Conservation (phyloP, 1,140 invertebrate genomes). For the Aleiodes sp. region DNA sequence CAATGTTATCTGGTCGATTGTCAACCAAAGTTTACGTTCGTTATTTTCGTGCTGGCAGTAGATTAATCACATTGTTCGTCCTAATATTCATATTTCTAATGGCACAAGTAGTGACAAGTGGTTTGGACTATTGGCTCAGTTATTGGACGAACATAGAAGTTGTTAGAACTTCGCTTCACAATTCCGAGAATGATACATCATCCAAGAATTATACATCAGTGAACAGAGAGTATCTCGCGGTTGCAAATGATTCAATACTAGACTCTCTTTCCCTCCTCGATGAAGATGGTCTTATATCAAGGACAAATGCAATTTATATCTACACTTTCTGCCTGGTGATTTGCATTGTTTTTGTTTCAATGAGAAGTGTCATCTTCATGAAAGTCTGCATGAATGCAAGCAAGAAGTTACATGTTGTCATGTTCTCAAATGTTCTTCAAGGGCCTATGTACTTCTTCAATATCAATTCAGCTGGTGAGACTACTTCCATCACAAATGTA, state of each 20-base stretch:
- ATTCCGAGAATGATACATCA: too few relatives aligned
- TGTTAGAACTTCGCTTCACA: constrained; percentile 45
- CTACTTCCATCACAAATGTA: constrained; percentile 33
- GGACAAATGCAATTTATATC: constrained; percentile 54
- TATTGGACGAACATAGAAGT: constrained; percentile 74
- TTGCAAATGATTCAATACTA: constrained; percentile 35
- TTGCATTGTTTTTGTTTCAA: constrained; percentile 66
- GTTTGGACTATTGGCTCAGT: constrained; percentile 82
- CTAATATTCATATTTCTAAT: constrained; percentile 72
- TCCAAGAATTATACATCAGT: constrained; percentile 24
- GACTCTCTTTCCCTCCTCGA: constrained; percentile 41
- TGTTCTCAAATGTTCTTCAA: constrained; percentile 82
- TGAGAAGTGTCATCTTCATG: constrained; percentile 77
- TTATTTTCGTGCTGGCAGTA: constrained; percentile 77
- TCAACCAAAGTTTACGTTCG: constrained; percentile 68
- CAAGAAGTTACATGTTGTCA: constrained; percentile 80
- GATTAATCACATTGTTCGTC: constrained; percentile 67
- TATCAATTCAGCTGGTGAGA: constrained; percentile 77
- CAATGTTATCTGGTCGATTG: constrained; percentile 67
- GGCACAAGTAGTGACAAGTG: constrained; percentile 75
- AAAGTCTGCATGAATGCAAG: constrained; percentile 84
- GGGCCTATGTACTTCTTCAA: constrained; percentile 89
- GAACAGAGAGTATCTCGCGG: background rate
- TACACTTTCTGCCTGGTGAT: constrained; percentile 56
- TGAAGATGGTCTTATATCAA: constrained; percentile 44